A percentile compares a stretch with the other conserved stretches of the same genome.
phyloP scores from a whole-genome alignment of 2,888 invertebrate species.

The Meliscaeva auricollis region DNA sequence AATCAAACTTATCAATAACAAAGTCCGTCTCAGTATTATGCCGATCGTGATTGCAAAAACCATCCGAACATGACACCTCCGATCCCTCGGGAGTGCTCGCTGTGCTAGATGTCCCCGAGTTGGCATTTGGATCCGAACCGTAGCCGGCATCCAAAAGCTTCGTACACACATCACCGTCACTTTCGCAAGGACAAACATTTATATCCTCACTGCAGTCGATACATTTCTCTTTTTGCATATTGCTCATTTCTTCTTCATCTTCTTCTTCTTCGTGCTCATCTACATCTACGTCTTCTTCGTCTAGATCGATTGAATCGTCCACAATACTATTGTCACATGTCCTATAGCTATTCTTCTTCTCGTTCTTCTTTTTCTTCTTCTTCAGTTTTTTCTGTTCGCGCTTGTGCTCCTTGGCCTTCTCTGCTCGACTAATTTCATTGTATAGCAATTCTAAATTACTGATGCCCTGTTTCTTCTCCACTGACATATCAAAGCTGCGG shows the following conservation, averaged over 20 bases:
- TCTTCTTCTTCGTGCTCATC: conserved; percentile 69
- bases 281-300: conserved; percentile 79
- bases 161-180: conserved; percentile 82
- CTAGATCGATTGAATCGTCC: conserved; percentile 79
- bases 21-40: conserved; percentile 68
- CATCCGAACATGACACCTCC: conserved; percentile 95
- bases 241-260: conserved; percentile 77
- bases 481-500: conserved; percentile 95
- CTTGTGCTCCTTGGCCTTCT: conserved; percentile 92
- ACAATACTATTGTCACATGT: conserved; percentile 77
- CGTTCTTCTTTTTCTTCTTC: conserved; percentile 89
- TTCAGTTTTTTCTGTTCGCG: conserved; percentile 95
- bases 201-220: conserved; percentile 81
- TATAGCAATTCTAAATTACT: conserved; percentile 95
- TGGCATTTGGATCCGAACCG: conserved; percentile 89
- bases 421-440: conserved; percentile 94
- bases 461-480: conserved; percentile 94
- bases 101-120: conserved; percentile 90
- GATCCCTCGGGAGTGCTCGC: conserved; percentile 95
- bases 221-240: conserved; percentile 69
- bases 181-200: conserved; percentile 85
- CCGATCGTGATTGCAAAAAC: conserved; percentile 91
- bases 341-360: conserved; percentile 83
- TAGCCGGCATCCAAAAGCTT: conserved; percentile 95
- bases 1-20: conserved; percentile 71